These are phyloP conservation scores for Calliopsis andreniformis DNA, from an alignment of 1,140 invertebrate species.

Conservation along the genomic window DNA sequence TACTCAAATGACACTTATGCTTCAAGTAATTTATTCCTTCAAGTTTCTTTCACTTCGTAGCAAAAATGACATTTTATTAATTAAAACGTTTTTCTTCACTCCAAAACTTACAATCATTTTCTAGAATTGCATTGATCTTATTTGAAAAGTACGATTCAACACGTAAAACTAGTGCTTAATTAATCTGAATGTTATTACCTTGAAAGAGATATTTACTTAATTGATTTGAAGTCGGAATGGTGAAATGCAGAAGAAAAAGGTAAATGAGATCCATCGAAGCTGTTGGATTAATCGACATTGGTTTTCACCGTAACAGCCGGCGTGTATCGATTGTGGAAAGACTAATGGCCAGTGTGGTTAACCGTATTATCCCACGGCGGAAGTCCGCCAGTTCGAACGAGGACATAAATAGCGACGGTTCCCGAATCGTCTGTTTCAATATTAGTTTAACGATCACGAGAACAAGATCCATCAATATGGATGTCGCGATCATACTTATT, in stretches of 20 bases:
- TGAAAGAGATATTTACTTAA: background rate
- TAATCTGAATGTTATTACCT: too few species aligned
- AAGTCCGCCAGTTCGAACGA: conserved; percentile 66
- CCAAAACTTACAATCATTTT: too few species aligned
- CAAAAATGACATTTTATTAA: too few species aligned
- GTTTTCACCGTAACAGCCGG: conserved; percentile 64
- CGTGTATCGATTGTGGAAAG: conserved; percentile 70
- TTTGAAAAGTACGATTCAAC: too few species aligned
- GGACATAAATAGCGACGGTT: conserved; percentile 61
- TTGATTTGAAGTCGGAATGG: conserved; percentile 21
- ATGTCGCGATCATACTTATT: background rate
- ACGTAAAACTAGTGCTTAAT: too few species aligned
- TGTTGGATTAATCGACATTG: conserved; percentile 60
- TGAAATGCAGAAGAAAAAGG: conserved; percentile 31
- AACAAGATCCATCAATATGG: conserved; percentile 22
- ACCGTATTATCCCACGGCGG: conserved; percentile 68
- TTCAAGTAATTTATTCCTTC: too few species aligned
- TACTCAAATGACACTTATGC: too few species aligned
- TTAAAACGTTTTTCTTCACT: too few species aligned
- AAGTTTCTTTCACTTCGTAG: too few species aligned
- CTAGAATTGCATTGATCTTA: too few species aligned
- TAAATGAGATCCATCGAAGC: conserved; percentile 31
- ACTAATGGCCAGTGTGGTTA: conserved; percentile 68
- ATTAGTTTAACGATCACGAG: conserved; percentile 62
- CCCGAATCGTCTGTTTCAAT: conserved; percentile 62